phyloP scores from a whole-genome alignment of 2,888 invertebrate genomes.

The Brenthis hecate region DNA sequence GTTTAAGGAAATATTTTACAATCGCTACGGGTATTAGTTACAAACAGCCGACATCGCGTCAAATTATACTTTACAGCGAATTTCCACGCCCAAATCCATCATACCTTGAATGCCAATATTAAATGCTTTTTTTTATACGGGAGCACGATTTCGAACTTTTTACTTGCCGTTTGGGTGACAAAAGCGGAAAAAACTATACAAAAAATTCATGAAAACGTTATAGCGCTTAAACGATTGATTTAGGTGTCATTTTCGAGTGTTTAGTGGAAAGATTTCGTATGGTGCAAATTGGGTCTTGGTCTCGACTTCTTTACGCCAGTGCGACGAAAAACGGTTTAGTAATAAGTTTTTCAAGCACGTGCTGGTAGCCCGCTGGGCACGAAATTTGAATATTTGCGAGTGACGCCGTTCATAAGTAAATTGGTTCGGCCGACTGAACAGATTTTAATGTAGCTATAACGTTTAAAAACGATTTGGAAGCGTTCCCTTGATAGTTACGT shows the following conservation, averaged over 20 bases:
- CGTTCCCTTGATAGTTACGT: slow-evolving; percentile 3
- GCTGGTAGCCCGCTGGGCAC: slow-evolving; percentile 57
- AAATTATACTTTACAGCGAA: slow-evolving; percentile 61
- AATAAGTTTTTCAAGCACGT: slow-evolving; percentile 66
- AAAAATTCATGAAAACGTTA: slow-evolving; percentile 38
- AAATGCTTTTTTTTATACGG: slow-evolving; percentile 66
- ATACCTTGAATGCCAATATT: slow-evolving; percentile 76
- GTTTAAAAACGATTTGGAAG: background rate
- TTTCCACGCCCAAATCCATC: slow-evolving; percentile 68
- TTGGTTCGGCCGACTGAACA: background rate
- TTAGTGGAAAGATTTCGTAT: slow-evolving; percentile 31
- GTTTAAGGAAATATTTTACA: slow-evolving; percentile 27
- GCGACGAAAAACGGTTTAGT: slow-evolving; percentile 62
- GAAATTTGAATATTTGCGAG: slow-evolving; percentile 52
- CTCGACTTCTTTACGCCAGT: slow-evolving; percentile 62
- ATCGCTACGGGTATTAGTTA: slow-evolving; percentile 29
- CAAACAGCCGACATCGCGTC: slow-evolving; percentile 46
- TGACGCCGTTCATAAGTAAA: background rate
- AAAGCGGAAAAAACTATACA: slow-evolving; percentile 59
- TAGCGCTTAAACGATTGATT: slow-evolving; percentile 44
- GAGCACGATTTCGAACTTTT: slow-evolving; percentile 78
- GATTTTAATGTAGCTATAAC: slow-evolving; percentile 17
- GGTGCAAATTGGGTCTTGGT: slow-evolving; percentile 68
- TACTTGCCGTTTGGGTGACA: slow-evolving; percentile 71
- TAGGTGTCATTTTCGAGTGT: slow-evolving; percentile 52